These are phyloP conservation scores for Huso huso DNA, from an alignment of 2,797 vertebrate genomes.

Conservation along the genomic window DNA sequence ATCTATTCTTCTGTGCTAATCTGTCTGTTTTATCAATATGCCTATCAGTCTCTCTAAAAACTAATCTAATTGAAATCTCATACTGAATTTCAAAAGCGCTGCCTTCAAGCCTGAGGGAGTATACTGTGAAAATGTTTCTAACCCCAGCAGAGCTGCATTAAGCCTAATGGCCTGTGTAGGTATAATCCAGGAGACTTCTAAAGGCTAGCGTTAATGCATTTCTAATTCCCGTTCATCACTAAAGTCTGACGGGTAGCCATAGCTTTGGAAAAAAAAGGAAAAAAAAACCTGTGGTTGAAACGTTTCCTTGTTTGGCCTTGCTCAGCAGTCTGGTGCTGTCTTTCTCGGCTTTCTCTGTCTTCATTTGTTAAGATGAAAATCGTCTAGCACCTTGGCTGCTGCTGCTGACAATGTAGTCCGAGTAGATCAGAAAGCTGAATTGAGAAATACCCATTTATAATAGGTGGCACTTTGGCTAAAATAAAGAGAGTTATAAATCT, in stretches of 20 bases:
- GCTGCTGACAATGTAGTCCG: not conserved
- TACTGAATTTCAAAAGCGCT: not conserved
- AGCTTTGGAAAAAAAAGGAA: not conserved
- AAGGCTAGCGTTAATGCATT: not conserved
- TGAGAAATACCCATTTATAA: not conserved
- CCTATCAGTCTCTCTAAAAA: not conserved
- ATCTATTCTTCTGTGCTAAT: not conserved
- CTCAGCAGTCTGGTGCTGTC: not conserved
- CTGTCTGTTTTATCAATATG: not conserved
- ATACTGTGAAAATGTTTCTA: not conserved
- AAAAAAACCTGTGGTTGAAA: not conserved
- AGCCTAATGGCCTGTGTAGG: not conserved
- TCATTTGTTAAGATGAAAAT: slow-evolving; percentile 1
- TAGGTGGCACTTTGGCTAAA: not conserved
- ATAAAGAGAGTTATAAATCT: not conserved
- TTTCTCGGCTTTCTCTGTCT: not conserved
- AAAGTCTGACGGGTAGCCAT: not conserved
- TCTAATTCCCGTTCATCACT: slow-evolving; percentile 1
- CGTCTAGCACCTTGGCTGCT: not conserved
- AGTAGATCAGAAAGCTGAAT: not conserved
- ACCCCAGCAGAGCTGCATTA: not conserved
- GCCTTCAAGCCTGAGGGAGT: not conserved
- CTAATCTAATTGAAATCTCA: not conserved
- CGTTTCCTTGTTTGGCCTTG: not conserved
- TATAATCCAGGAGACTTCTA: not conserved